These are phyloP conservation scores for Macaria notata DNA, from an alignment of 2,888 invertebrate species.

Conservation along the genomic window DNA sequence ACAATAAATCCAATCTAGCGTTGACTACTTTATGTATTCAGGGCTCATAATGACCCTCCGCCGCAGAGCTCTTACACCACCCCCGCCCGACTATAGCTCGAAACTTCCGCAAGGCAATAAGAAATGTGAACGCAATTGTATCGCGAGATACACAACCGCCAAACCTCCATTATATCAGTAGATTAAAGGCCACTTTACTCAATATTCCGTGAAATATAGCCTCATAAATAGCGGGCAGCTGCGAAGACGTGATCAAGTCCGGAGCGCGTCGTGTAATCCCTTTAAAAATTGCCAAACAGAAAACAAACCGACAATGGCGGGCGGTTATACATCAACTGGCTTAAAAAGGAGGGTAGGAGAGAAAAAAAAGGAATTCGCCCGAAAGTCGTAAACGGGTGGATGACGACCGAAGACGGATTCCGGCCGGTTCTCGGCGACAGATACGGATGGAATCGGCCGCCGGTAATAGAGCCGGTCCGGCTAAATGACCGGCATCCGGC, in stretches of 20 bases:
- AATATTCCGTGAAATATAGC: slow-evolving; percentile 81
- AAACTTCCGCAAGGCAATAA: slow-evolving; percentile 59
- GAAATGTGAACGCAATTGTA: slow-evolving; percentile 68
- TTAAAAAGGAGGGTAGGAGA: slow-evolving; percentile 58
- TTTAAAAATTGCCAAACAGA: slow-evolving; percentile 81
- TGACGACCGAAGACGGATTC: slow-evolving; percentile 72
- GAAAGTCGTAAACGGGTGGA: slow-evolving; percentile 57
- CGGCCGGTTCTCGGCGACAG: slow-evolving; percentile 66
- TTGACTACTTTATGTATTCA: no score
- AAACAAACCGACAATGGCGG: slow-evolving; percentile 73
- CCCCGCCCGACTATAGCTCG: slow-evolving; percentile 42
- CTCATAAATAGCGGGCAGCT: slow-evolving; percentile 75
- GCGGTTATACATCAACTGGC: slow-evolving; percentile 70
- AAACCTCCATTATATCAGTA: slow-evolving; percentile 75
- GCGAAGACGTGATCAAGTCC: slow-evolving; percentile 74
- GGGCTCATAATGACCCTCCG: slow-evolving; percentile 5
- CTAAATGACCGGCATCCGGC: slow-evolving; percentile 79
- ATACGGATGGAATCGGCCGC: slow-evolving; percentile 78
- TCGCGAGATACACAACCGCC: slow-evolving; percentile 51
- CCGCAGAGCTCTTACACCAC: background rate
- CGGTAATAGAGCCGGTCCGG: slow-evolving; percentile 74
- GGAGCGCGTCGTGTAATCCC: slow-evolving; percentile 66
- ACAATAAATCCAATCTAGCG: no score
- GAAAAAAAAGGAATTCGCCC: slow-evolving; percentile 57
- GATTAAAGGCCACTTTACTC: slow-evolving; percentile 81